Conservation (phyloP, 2,888 invertebrate genomes). For the Ectobius pallidus region DNA sequence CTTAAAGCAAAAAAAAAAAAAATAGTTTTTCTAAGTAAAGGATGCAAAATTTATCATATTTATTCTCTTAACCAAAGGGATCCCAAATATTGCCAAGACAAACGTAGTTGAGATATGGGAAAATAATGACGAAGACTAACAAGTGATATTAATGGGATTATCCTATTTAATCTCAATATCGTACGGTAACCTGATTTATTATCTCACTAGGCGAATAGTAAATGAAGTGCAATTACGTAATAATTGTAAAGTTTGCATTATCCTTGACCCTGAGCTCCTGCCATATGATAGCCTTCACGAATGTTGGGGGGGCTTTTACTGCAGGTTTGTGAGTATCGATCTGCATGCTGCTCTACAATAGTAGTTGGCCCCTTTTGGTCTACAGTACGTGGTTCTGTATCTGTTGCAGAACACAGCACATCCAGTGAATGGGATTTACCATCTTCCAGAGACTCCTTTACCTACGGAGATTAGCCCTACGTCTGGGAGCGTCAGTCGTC, state of each 20-base stretch:
- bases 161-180: no score
- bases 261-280: slow-evolving; percentile 10
- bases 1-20: no score
- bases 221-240: no score
- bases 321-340: slow-evolving; percentile 15
- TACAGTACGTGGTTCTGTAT: slow-evolving; percentile 8
- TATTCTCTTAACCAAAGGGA: no score
- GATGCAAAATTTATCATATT: no score
- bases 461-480: slow-evolving; percentile 16
- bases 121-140: no score
- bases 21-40: no score
- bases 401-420: slow-evolving; percentile 87
- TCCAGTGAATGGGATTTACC: slow-evolving; percentile 88
- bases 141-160: no score
- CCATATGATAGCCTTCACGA: neutral
- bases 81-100: no score
- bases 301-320: slow-evolving; percentile 21
- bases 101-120: no score
- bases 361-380: slow-evolving; percentile 20
- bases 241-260: neutral
- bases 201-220: neutral
- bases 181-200: no score
- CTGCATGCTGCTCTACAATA: neutral
- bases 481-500: neutral
- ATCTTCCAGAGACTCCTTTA: slow-evolving; percentile 50